Conservation (phyloP, 2,888 invertebrate genomes). For the Lomographa bimaculata region DNA sequence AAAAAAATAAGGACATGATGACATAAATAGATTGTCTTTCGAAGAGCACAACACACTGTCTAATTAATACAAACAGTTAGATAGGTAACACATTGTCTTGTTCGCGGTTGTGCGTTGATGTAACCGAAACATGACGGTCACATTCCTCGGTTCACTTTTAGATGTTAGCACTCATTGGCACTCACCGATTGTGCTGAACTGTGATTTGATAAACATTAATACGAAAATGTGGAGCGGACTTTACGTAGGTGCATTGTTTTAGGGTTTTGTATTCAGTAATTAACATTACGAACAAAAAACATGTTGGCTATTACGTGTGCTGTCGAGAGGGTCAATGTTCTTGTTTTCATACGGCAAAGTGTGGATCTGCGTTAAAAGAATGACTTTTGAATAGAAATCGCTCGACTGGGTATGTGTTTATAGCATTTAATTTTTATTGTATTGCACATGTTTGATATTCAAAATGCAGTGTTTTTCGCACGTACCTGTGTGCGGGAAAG, state of each 20-base stretch:
- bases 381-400: slow-evolving; percentile 15
- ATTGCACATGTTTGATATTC: slow-evolving; percentile 28
- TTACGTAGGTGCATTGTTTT: slow-evolving; percentile 42
- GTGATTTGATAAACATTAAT: slow-evolving; percentile 35
- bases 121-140: slow-evolving; percentile 82
- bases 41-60: slow-evolving; percentile 55
- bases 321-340: slow-evolving; percentile 69
- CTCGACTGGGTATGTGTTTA: slow-evolving; percentile 16
- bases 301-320: slow-evolving; percentile 79
- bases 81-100: slow-evolving; percentile 57
- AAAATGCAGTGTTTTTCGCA: slow-evolving; percentile 40
- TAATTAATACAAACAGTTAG: slow-evolving; percentile 57
- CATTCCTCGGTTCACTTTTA: slow-evolving; percentile 74
- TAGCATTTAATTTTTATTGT: slow-evolving; percentile 33
- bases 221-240: slow-evolving; percentile 37
- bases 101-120: slow-evolving; percentile 67
- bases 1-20: slow-evolving; percentile 82
- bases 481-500: slow-evolving; percentile 80
- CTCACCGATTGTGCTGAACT: slow-evolving; percentile 38
- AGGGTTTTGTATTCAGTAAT: slow-evolving; percentile 58
- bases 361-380: slow-evolving; percentile 21
- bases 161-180: slow-evolving; percentile 67
- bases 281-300: slow-evolving; percentile 73
- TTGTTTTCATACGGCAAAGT: slow-evolving; percentile 53
- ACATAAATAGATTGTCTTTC: slow-evolving; percentile 79